These are phyloP conservation scores for Cyphomyrmex costatus DNA, from an alignment of 1,140 invertebrate species.

Conservation along the genomic window DNA sequence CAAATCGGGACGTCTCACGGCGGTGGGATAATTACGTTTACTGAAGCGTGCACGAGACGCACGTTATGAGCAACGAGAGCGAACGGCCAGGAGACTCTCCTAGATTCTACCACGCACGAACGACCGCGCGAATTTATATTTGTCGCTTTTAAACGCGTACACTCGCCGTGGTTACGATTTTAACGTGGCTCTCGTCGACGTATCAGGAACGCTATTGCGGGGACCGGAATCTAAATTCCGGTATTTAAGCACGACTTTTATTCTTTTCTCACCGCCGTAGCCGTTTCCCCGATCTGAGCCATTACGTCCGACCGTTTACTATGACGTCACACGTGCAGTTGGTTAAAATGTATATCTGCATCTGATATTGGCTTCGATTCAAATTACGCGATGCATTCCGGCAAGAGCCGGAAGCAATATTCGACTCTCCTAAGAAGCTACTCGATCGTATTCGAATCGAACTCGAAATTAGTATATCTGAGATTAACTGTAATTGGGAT, in stretches of 20 bases:
- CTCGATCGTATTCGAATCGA: constrained; percentile 20
- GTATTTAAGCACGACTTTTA: constrained; percentile 6
- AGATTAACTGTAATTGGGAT: constrained; percentile 29
- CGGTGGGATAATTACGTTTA: constrained; percentile 51
- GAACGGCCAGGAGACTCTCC: constrained; percentile 16
- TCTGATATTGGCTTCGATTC: constrained; percentile 21
- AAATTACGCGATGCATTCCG: constrained; percentile 12
- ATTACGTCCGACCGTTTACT: neutral
- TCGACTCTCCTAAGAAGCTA: neutral
- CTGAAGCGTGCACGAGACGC: constrained; percentile 52
- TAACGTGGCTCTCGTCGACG: neutral
- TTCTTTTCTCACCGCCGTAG: neutral
- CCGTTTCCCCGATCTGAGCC: neutral
- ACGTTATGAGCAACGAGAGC: constrained; percentile 29
- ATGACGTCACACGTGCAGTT: constrained; percentile 13
- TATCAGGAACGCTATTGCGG: neutral
- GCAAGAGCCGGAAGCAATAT: constrained; percentile 35
- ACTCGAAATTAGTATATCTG: constrained; percentile 10
- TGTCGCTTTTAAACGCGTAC: constrained; percentile 20
- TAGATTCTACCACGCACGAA: constrained; percentile 57
- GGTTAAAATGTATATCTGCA: constrained; percentile 42
- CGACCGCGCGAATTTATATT: constrained; percentile 45
- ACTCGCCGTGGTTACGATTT: constrained; percentile 34
- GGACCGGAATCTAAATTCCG: constrained; percentile 37
- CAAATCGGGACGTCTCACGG: constrained; percentile 53